These are phyloP conservation scores for Psephotus haematonotus DNA, from an alignment of 2,113 vertebrate species.

Conservation along the genomic window DNA sequence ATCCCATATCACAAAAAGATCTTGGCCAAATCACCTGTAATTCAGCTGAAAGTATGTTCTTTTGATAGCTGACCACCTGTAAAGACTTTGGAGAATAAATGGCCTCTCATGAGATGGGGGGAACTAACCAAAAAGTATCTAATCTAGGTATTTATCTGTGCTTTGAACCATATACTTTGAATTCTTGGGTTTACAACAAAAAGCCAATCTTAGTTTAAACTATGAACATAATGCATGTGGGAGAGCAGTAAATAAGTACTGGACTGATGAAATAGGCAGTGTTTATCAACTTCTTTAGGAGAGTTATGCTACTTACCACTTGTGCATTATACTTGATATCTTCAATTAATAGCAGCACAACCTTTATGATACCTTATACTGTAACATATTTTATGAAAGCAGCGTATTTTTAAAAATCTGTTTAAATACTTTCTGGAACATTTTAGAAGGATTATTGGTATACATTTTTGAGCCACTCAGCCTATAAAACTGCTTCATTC, in stretches of 20 bases:
- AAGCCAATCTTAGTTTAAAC: not conserved
- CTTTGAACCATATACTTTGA: not conserved
- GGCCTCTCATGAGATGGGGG: not conserved
- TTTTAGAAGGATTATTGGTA: not conserved
- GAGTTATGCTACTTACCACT: not conserved
- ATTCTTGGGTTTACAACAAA: not conserved
- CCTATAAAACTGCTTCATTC: not conserved
- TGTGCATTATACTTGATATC: not conserved
- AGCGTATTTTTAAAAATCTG: not conserved
- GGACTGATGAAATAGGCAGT: not conserved
- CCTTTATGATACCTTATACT: not conserved
- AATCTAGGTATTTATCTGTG: conserved; percentile 15
- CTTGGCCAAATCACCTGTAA: not conserved
- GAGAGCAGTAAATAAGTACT: not conserved
- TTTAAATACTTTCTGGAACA: not conserved
- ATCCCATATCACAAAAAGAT: not conserved
- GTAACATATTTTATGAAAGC: not conserved
- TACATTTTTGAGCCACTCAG: not conserved
- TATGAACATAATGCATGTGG: not conserved
- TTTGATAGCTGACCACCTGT: conserved; percentile 17
- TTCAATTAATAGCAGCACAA: not conserved
- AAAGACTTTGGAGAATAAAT: conserved; percentile 19
- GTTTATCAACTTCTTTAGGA: not conserved
- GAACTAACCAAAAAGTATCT: not conserved
- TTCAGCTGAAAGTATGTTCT: conserved; percentile 22